Evolutionary conservation across 2,797 vertebrate species (phyloP).

Genomic region (Scolopax bukidnonensis): DNA sequence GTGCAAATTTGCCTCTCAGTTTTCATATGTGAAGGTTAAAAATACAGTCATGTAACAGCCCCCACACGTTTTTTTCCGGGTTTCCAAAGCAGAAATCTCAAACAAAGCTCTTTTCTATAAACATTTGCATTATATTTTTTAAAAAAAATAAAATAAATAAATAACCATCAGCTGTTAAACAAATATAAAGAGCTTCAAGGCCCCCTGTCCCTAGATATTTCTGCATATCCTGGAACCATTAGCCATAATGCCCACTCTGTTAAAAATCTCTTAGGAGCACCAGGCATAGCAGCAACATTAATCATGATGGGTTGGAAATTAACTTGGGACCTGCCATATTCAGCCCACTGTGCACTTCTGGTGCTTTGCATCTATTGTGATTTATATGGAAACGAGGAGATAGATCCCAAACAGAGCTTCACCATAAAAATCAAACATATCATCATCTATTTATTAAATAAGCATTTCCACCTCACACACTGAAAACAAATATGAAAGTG

Average conservation of each 20-base stretch:
- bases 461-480: background rate
- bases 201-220: background rate
- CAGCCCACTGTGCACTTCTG: background rate
- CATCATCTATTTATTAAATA: background rate
- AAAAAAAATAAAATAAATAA: background rate
- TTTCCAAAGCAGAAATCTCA: constrained; percentile 1
- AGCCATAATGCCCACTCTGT: background rate
- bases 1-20: constrained; percentile 55
- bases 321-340: background rate
- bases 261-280: background rate
- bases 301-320: background rate
- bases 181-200: background rate
- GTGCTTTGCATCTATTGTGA: background rate
- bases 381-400: background rate
- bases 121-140: background rate
- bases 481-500: background rate
- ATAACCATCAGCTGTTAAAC: background rate
- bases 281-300: background rate
- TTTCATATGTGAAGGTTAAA: constrained; percentile 40
- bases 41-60: constrained; percentile 25
- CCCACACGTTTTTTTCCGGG: background rate
- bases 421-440: background rate
- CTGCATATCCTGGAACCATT: background rate
- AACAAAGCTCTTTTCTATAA: background rate
- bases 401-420: background rate